A percentile compares a stretch with the other conserved stretches of the same genome.
Evolutionary conservation across 2,888 invertebrate genomes (phyloP).

Genomic region (Hyposoter dolosus): DNA sequence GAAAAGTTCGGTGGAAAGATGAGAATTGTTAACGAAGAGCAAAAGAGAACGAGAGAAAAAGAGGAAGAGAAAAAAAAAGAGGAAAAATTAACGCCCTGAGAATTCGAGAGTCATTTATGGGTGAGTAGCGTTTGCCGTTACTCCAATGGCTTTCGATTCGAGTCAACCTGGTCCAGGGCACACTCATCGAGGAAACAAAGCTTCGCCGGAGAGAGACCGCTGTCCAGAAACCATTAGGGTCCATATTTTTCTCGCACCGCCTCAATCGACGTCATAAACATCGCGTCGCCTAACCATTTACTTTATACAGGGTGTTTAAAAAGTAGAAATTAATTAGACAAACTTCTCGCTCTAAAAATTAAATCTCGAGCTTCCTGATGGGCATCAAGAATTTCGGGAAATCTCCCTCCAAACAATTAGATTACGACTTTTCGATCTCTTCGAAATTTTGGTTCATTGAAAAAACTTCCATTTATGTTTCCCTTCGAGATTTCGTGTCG

Average conservation of each 20-base stretch:
- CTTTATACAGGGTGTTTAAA: slow-evolving; percentile 38
- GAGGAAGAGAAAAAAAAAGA: slow-evolving; percentile 2
- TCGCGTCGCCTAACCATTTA: slow-evolving; percentile 52
- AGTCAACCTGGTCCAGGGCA: slow-evolving; percentile 16
- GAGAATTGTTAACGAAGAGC: slow-evolving; percentile 38
- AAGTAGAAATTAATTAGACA: neutral
- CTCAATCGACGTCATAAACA: slow-evolving; percentile 47
- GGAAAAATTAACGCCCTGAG: slow-evolving; percentile 38
- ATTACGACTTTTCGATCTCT: neutral
- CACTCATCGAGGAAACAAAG: slow-evolving; percentile 4
- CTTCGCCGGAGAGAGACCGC: slow-evolving; percentile 33
- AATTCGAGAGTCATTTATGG: slow-evolving; percentile 49
- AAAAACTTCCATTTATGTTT: neutral
- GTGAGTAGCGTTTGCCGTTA: slow-evolving; percentile 49
- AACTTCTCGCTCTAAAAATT: neutral
- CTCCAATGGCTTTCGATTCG: slow-evolving; percentile 24
- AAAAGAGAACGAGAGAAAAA: slow-evolving; percentile 6
- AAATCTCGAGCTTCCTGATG: neutral
- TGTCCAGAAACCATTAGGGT: slow-evolving; percentile 70
- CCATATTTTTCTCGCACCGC: slow-evolving; percentile 57
- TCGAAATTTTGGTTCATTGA: neutral
- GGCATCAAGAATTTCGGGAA: neutral
- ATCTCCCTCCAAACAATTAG: neutral
- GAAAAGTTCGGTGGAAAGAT: slow-evolving; percentile 31
- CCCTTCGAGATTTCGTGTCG: neutral